Evolutionary conservation across 2,888 invertebrate genomes (phyloP).

Genomic region (Apoderus coryli): DNA sequence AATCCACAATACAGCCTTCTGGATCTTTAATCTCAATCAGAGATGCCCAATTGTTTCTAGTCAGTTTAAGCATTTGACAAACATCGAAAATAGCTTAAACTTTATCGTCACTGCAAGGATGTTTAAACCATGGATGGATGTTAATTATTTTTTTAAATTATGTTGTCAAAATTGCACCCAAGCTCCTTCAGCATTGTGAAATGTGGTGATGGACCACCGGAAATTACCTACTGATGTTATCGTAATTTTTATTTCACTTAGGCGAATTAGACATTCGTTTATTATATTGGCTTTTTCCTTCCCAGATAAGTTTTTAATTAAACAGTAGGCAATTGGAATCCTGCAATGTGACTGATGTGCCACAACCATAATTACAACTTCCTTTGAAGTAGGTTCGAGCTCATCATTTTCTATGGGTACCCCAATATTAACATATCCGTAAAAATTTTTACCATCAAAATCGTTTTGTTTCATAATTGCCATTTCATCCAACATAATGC

Average conservation of each 20-base stretch:
- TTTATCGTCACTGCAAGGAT: constrained; percentile 8
- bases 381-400: constrained; percentile 16
- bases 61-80: constrained; percentile 6
- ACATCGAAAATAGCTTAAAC: constrained; percentile 9
- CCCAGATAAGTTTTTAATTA: constrained; percentile 15
- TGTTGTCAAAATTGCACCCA: constrained; percentile 10
- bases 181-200: constrained; percentile 11
- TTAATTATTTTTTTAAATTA: constrained; percentile 6
- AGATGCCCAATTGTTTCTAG: background rate
- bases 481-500: constrained; percentile 17
- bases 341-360: constrained; percentile 15
- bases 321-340: constrained; percentile 18
- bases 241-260: constrained; percentile 10
- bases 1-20: background rate
- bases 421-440: constrained; percentile 16
- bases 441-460: constrained; percentile 13
- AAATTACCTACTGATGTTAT: constrained; percentile 15
- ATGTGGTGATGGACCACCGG: constrained; percentile 14
- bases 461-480: constrained; percentile 17
- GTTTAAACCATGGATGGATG: constrained; percentile 6
- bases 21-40: constrained; percentile 1
- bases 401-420: constrained; percentile 10
- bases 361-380: constrained; percentile 19
- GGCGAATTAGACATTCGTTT: constrained; percentile 11
- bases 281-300: constrained; percentile 15